Conservation (phyloP, 2,888 invertebrate species). For the Chaetogeoica ovagalla region DNA sequence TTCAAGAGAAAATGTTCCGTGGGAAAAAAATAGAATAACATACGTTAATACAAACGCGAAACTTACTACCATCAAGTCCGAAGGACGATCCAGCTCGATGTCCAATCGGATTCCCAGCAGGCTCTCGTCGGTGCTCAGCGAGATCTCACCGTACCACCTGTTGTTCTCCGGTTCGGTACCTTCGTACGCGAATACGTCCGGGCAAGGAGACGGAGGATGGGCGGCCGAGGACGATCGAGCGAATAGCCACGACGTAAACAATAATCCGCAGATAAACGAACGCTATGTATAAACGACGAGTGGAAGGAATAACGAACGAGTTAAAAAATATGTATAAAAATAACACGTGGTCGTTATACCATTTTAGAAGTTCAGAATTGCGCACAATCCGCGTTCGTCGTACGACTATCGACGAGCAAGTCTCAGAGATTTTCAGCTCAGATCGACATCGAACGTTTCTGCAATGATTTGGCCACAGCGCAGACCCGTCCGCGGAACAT, state of each 20-base stretch:
- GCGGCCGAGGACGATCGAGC: neutral
- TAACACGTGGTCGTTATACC: too few species aligned
- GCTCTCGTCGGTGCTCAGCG: slow-evolving; percentile 64
- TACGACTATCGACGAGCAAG: too few species aligned
- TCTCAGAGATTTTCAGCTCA: too few species aligned
- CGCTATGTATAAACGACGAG: neutral
- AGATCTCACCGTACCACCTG: slow-evolving; percentile 68
- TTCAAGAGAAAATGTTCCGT: too few species aligned
- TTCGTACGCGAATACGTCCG: slow-evolving; percentile 66
- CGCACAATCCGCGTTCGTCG: too few species aligned
- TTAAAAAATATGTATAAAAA: too few species aligned
- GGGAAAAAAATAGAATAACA: neutral
- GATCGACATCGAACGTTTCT: too few species aligned
- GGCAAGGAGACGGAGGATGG: slow-evolving; percentile 62
- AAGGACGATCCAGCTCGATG: slow-evolving; percentile 65
- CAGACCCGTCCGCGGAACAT: too few species aligned
- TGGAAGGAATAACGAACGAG: too few species aligned
- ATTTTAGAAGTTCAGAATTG: too few species aligned
- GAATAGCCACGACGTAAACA: slow-evolving; percentile 2
- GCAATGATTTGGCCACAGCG: too few species aligned
- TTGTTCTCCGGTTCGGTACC: slow-evolving; percentile 64
- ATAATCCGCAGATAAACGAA: neutral
- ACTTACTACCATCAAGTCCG: slow-evolving; percentile 68
- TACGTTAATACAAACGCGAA: neutral
- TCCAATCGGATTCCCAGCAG: slow-evolving; percentile 67